Evolutionary conservation across 2,888 invertebrate species (phyloP).

Genomic region (Xanthorhoe spadicearia): DNA sequence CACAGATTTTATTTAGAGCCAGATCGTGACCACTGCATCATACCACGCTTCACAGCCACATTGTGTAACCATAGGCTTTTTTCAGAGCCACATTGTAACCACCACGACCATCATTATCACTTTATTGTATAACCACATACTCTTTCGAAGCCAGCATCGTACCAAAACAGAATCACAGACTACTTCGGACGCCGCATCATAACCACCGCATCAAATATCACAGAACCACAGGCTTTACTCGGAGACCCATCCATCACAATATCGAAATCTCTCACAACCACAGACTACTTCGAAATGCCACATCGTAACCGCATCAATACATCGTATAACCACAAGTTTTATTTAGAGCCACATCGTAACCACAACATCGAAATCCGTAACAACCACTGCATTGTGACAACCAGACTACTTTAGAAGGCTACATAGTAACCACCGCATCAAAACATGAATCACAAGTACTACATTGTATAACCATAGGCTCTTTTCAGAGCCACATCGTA

Average conservation of each 20-base stretch:
- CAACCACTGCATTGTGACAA: neutral
- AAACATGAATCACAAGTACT: neutral
- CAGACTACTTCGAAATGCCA: neutral
- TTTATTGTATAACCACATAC: slow-evolving; percentile 11
- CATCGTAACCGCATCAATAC: slow-evolving; percentile 9
- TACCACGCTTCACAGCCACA: too few relatives aligned
- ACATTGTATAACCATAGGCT: neutral
- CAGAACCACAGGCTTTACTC: neutral
- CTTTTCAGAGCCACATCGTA: slow-evolving; percentile 7
- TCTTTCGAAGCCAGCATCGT: slow-evolving; percentile 3
- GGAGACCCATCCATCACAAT: too few relatives aligned
- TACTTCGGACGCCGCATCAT: slow-evolving; percentile 10
- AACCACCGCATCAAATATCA: slow-evolving; percentile 1
- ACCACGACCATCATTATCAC: slow-evolving; percentile 3
- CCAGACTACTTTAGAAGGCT: neutral
- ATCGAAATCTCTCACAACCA: neutral
- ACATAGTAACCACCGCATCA: neutral
- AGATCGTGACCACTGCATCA: slow-evolving; percentile 16
- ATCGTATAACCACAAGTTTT: slow-evolving; percentile 10
- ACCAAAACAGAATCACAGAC: too few relatives aligned
- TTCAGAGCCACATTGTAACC: slow-evolving; percentile 13
- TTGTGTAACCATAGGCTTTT: slow-evolving; percentile 3
- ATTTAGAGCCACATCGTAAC: slow-evolving; percentile 1
- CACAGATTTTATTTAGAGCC: slow-evolving; percentile 21
- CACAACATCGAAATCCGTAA: slow-evolving; percentile 2